phyloP scores from a whole-genome alignment of 2,113 vertebrate species.

The Malurus melanocephalus region DNA sequence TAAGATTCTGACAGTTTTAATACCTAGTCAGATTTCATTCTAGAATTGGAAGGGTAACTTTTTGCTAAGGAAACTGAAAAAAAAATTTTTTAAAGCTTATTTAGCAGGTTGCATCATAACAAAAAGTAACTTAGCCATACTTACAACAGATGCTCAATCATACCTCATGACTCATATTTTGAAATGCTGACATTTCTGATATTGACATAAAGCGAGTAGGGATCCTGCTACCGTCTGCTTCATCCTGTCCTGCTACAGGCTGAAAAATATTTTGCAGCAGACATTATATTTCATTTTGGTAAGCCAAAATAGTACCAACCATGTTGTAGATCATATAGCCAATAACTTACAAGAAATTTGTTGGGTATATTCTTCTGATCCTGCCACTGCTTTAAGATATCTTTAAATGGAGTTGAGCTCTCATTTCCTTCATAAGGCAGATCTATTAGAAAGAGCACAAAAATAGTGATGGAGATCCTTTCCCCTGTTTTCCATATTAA shows the following conservation, averaged over 20 bases:
- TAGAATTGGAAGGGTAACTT: not conserved
- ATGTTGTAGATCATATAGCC: not conserved
- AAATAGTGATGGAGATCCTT: not conserved
- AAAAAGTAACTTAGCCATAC: not conserved
- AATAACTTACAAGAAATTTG: slow-evolving; percentile 48
- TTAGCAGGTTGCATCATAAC: not conserved
- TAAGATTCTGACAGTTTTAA: not conserved
- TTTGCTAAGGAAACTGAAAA: not conserved
- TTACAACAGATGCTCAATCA: not conserved
- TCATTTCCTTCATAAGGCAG: not conserved
- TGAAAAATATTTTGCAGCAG: slow-evolving; percentile 43
- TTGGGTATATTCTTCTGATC: not conserved
- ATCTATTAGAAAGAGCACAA: slow-evolving; percentile 11
- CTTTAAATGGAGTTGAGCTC: not conserved
- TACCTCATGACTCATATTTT: slow-evolving; percentile 68
- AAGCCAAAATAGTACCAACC: not conserved
- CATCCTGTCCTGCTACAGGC: slow-evolving; percentile 51
- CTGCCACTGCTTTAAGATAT: not conserved
- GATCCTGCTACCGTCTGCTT: not conserved
- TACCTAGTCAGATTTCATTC: not conserved
- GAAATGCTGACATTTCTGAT: slow-evolving; percentile 47
- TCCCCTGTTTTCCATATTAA: not conserved
- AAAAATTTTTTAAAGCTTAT: not conserved
- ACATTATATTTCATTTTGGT: not conserved
- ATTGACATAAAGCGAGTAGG: slow-evolving; percentile 52